A percentile compares a stretch with the other conserved stretches of the same genome.
These are phyloP conservation scores for Tokudaia tokunoshimensis DNA, from an alignment of 2,797 vertebrate species.

Conservation along the genomic window DNA sequence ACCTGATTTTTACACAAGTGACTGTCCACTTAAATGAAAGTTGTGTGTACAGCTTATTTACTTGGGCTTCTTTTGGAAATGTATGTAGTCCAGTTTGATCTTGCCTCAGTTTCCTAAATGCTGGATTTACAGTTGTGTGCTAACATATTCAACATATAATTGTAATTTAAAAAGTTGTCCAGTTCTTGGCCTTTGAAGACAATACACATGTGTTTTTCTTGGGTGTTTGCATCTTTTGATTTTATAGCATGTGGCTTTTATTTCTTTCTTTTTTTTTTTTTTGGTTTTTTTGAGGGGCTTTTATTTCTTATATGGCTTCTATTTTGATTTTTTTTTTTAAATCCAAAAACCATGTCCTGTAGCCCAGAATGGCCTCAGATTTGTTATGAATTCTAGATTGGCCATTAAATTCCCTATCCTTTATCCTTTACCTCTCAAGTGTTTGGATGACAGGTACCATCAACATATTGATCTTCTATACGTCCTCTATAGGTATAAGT, in stretches of 20 bases:
- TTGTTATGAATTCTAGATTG: neutral
- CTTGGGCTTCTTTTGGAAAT: neutral
- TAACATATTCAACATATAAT: neutral
- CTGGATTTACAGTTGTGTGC: neutral
- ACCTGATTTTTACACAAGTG: neutral
- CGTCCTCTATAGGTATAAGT: neutral
- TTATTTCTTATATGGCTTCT: neutral
- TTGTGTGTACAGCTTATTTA: neutral
- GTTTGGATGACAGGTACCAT: neutral
- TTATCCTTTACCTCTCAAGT: neutral
- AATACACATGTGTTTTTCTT: neutral
- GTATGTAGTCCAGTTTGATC: neutral
- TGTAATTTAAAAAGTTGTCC: constrained; percentile 26
- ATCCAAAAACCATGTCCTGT: neutral
- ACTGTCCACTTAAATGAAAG: neutral
- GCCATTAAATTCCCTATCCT: too few species aligned
- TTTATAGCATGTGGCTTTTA: neutral
- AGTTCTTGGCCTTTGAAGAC: constrained; percentile 2
- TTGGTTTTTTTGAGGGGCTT: too few species aligned
- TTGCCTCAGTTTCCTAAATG: neutral
- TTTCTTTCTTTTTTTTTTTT: too few species aligned
- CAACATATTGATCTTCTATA: neutral
- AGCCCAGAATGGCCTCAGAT: neutral
- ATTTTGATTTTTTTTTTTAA: neutral
- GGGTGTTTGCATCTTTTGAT: constrained; percentile 47